phyloP scores from a whole-genome alignment of 2,797 vertebrate genomes.

The Cygnus olor region DNA sequence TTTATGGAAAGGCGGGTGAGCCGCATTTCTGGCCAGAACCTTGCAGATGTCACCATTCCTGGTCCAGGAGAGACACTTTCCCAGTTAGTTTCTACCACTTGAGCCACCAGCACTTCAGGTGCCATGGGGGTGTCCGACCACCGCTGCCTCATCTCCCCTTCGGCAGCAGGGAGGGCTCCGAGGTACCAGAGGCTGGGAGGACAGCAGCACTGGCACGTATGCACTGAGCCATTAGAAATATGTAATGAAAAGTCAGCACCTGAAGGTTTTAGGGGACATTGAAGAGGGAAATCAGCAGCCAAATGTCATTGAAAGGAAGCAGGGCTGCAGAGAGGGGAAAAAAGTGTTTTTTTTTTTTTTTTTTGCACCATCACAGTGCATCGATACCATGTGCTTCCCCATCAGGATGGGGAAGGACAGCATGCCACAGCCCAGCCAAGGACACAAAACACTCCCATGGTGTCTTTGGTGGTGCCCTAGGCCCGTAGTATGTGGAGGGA shows the following conservation, averaged over 20 bases:
- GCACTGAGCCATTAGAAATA: neutral
- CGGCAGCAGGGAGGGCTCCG: neutral
- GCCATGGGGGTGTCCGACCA: neutral
- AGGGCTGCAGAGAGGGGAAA: neutral
- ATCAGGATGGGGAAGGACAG: accelerated
- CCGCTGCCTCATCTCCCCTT: neutral
- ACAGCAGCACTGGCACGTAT: neutral
- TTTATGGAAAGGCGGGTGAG: neutral
- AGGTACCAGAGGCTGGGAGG: neutral
- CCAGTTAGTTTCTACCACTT: neutral
- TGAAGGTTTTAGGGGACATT: neutral
- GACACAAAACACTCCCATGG: neutral
- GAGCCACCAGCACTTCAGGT: neutral
- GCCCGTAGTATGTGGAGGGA: accelerated
- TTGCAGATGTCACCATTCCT: neutral
- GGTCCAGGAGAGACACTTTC: neutral
- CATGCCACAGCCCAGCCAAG: neutral
- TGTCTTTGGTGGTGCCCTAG: neutral
- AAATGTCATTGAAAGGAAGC: neutral
- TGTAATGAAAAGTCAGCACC: neutral
- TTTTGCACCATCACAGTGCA: accelerated
- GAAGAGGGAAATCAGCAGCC: neutral
- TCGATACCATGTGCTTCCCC: accelerated
- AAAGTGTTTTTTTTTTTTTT: neutral
- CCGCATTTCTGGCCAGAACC: accelerated